Percentiles rank a stretch among this genome's conserved stretches.
phyloP scores from a whole-genome alignment of 2,113 vertebrate species.

The Neolamprologus fasciatus region DNA sequence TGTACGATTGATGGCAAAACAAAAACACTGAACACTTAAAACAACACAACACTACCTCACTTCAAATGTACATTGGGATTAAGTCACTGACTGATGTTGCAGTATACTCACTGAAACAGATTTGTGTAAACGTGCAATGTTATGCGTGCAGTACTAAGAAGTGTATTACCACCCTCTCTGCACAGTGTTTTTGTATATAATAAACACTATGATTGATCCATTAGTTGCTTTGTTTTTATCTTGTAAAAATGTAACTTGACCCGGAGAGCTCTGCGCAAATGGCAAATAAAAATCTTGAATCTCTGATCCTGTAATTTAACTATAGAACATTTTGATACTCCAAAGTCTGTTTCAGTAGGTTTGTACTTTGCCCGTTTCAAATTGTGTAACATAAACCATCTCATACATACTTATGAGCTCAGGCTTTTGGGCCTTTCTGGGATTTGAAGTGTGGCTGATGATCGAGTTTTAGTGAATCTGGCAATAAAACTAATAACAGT shows the following conservation, averaged over 20 bases:
- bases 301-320: neutral
- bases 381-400: neutral
- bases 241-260: neutral
- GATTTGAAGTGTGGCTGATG: neutral
- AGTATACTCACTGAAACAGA: neutral
- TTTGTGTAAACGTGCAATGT: neutral
- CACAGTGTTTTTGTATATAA: neutral
- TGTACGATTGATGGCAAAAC: neutral
- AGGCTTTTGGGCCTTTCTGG: neutral
- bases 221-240: neutral
- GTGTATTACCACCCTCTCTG: accelerated
- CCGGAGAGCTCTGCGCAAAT: accelerated
- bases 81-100: neutral
- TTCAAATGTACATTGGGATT: neutral
- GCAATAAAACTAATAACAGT: neutral
- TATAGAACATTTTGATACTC: neutral
- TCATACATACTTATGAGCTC: neutral
- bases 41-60: neutral
- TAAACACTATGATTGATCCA: neutral
- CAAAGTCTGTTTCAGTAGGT: neutral
- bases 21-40: neutral
- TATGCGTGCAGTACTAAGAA: accelerated
- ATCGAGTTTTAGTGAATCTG: neutral
- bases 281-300: neutral
- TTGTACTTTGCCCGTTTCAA: accelerated